Conservation (phyloP, 2,113 vertebrate species). For the Poeciliopsis retropinna region DNA sequence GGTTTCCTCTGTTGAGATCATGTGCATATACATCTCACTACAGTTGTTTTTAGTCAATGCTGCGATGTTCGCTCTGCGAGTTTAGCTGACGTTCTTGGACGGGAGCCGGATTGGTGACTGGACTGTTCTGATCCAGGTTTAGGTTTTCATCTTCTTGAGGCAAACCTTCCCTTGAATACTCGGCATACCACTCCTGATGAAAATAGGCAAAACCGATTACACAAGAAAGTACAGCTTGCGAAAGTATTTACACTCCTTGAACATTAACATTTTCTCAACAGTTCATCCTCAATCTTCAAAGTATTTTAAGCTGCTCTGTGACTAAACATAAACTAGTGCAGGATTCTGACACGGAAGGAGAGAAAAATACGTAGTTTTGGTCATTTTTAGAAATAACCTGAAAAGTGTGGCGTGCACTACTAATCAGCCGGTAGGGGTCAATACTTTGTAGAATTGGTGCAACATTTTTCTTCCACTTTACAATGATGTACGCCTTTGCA, state of each 20-base stretch:
- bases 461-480: no score
- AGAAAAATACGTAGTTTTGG: no score
- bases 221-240: background rate
- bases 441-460: no score
- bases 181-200: conserved; percentile 91
- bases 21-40: background rate
- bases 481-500: no score
- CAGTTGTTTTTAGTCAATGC: conserved; percentile 73
- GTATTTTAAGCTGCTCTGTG: no score
- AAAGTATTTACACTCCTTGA: background rate
- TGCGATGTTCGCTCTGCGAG: conserved; percentile 81
- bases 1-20: conserved; percentile 9
- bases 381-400: no score
- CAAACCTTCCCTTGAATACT: conserved; percentile 85
- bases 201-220: background rate
- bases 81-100: conserved; percentile 78
- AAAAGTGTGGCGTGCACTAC: no score
- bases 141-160: conserved; percentile 67
- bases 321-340: no score
- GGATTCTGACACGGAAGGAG: no score
- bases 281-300: background rate
- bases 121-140: conserved; percentile 64
- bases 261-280: background rate
- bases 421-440: no score
- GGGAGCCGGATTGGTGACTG: conserved; percentile 43